Base-by-base conservation (phyloP, 1,140 invertebrate species). In the Varroa destructor region DNA sequence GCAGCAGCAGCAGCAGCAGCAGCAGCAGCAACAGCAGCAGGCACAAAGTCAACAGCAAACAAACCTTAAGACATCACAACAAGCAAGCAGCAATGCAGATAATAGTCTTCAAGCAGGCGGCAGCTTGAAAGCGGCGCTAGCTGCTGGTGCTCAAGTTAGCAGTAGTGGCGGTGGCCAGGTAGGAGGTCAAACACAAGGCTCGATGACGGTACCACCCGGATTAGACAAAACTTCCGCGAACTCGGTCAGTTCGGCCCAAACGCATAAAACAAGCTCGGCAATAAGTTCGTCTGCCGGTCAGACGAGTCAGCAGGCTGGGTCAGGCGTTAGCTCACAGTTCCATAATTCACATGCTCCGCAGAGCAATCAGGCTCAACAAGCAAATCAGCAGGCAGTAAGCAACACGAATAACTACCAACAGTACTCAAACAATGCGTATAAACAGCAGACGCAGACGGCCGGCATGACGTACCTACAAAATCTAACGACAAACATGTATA, bases 391-490 rank as follows among this genome's bases (percentile, higher is more conserved):
- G 61, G 46, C 46, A 3, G 46, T 8, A 3, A 51, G 8, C 46
- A 51, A 51, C 10, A 67, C 40, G 12, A 67, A 12, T 46, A 67
- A 40, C 37, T 67, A 67, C 36, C 61, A 67, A 67, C 61, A 67
- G 61, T 67, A 67, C 61, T 25, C 61, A 14, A 67, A 67, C 46
- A 67, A 46, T 37, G 61, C 61, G 12, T 67, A 67, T 37, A 67
- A 67, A 40, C 61, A 67, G 61, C 61, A 40, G 12, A 40, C 12
- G 2, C 61, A 40, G 12, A 40, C 12, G 2, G 46, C 40, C 61
- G 46, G 46, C 2, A 67, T 67, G 61, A 40, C 61, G 61, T 67
- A 67, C 46, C 61, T 67, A 46, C 61, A 67, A 40, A 67, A 67
- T 46, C 46, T 67, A 37, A 67, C 46, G 46, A 51, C 40, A 40